phyloP scores from a whole-genome alignment of 2,888 invertebrate species.

The Megamerina dolium region DNA sequence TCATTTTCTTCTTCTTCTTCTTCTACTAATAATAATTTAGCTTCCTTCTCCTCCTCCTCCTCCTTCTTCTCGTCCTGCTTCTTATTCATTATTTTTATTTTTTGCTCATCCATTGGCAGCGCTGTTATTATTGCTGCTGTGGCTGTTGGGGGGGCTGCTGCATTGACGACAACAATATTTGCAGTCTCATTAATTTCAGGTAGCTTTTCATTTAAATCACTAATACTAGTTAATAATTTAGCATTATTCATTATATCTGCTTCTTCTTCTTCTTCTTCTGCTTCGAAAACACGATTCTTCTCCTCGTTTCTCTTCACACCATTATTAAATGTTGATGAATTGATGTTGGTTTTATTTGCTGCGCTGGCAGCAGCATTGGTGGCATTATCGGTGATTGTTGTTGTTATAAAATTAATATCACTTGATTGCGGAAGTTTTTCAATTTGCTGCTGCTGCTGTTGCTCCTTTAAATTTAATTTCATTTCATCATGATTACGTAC shows the following conservation, averaged over 20 bases:
- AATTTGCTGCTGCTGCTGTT: conserved; percentile 9
- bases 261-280: conserved; percentile 12
- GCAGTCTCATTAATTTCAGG: conserved; percentile 48
- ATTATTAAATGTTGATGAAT: neutral
- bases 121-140: neutral
- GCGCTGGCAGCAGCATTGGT: conserved; percentile 12
- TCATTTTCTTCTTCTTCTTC: conserved; percentile 13
- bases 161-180: conserved; percentile 40
- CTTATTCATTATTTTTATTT: neutral
- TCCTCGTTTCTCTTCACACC: conserved; percentile 14
- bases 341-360: conserved; percentile 20
- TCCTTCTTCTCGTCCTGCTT: conserved; percentile 10
- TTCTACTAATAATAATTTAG: conserved; percentile 3
- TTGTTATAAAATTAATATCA: conserved; percentile 36
- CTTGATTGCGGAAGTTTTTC: conserved; percentile 29
- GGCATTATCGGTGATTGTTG: conserved; percentile 33
- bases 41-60: conserved; percentile 18
- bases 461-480: conserved; percentile 16
- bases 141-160: conserved; percentile 24
- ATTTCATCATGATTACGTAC: neutral
- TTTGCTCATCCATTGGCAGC: neutral
- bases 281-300: conserved; percentile 7
- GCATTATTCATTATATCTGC: conserved; percentile 22
- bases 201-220: conserved; percentile 48
- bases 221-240: conserved; percentile 47